These are phyloP conservation scores for Simalia tracyae DNA, from an alignment of 2,797 vertebrate species.

Conservation along the genomic window DNA sequence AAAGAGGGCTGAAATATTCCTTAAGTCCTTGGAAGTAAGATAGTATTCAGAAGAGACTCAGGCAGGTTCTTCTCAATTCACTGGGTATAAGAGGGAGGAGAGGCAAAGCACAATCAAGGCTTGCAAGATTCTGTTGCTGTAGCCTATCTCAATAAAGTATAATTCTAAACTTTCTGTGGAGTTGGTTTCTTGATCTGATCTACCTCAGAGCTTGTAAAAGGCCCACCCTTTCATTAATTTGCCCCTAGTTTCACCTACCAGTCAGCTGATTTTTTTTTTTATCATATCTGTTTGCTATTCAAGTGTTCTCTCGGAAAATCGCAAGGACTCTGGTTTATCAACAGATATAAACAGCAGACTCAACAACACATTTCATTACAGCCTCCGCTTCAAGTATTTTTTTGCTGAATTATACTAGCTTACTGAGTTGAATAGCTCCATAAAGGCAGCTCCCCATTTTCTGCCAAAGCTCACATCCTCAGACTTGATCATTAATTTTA, in stretches of 20 bases:
- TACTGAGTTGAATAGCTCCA: background rate
- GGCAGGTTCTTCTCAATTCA: background rate
- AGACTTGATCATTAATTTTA: constrained; percentile 33
- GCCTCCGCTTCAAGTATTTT: background rate
- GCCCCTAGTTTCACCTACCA: background rate
- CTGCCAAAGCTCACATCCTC: constrained; percentile 39
- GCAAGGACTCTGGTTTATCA: background rate
- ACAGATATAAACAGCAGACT: background rate
- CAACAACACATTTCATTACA: background rate
- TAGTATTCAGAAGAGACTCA: background rate
- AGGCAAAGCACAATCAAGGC: background rate
- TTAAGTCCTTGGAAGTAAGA: background rate
- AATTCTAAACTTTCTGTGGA: too few species aligned
- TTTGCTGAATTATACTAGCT: background rate
- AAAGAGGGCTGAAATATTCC: background rate
- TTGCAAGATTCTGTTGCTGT: background rate
- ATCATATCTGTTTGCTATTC: background rate
- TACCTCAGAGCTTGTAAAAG: background rate
- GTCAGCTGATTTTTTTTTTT: background rate
- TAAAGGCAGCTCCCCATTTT: background rate
- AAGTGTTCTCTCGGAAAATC: background rate
- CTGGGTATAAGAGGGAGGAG: background rate
- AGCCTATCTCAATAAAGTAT: background rate
- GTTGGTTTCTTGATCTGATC: background rate
- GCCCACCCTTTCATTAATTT: background rate